Conservation (phyloP, 2,888 invertebrate genomes). For the Limnephilus rhombicus region DNA sequence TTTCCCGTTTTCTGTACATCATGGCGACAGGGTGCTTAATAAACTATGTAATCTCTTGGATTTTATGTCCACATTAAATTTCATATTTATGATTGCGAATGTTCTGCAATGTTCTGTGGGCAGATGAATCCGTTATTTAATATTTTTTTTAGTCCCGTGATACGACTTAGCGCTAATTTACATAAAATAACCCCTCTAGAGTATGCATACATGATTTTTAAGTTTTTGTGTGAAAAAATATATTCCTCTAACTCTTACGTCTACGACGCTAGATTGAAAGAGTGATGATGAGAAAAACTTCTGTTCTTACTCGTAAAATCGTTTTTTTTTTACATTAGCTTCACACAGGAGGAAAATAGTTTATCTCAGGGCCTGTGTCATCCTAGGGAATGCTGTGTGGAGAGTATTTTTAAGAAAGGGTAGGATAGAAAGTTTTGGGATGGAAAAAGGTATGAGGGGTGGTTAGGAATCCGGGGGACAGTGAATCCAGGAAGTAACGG, state of each 20-base stretch:
- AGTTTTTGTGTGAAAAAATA: not conserved
- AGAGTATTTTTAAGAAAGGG: too few species aligned
- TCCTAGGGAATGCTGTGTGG: too few species aligned
- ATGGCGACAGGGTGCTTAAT: constrained; percentile 32
- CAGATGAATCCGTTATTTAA: not conserved
- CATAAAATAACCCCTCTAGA: not conserved
- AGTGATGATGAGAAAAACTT: not conserved
- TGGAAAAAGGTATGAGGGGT: too few species aligned
- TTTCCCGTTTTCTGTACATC: constrained; percentile 12
- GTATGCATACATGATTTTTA: not conserved
- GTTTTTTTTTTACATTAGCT: not conserved
- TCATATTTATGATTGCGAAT: constrained; percentile 11
- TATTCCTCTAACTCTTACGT: not conserved
- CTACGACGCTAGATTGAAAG: not conserved
- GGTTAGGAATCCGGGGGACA: too few species aligned
- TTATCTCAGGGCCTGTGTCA: too few species aligned
- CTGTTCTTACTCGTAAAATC: not conserved
- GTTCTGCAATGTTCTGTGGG: not conserved
- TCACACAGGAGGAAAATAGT: too few species aligned
- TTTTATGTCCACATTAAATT: constrained; percentile 17
- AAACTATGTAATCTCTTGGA: constrained; percentile 18
- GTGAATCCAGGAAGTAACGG: too few species aligned
- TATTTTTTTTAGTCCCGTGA: not conserved
- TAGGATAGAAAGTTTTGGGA: too few species aligned
- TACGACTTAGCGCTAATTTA: not conserved